These are phyloP conservation scores for Morelia viridis DNA, from an alignment of 2,797 vertebrate species.

Conservation along the genomic window DNA sequence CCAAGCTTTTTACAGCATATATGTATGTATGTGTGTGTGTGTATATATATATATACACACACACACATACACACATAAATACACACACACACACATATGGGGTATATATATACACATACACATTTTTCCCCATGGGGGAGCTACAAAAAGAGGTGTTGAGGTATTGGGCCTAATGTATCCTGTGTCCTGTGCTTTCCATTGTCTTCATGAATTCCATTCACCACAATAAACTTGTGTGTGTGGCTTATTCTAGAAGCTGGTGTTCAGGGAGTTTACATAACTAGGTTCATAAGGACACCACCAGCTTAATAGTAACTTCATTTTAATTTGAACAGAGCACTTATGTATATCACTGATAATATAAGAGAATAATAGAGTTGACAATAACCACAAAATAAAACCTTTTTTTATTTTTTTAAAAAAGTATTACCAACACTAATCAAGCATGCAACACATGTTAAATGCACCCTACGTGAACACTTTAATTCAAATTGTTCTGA, in stretches of 20 bases:
- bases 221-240: not conserved
- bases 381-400: not conserved
- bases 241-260: not conserved
- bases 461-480: not conserved
- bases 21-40: not conserved
- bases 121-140: not conserved
- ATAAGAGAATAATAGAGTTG: not conserved
- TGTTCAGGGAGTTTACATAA: not conserved
- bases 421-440: not conserved
- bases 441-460: not conserved
- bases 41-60: rapidly evolving
- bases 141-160: not conserved
- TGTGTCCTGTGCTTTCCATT: not conserved
- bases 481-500: not conserved
- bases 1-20: not conserved
- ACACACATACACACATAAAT: not conserved
- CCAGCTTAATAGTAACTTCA: not conserved
- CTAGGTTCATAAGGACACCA: not conserved
- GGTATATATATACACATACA: not conserved
- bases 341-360: not conserved
- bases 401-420: not conserved
- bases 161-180: not conserved
- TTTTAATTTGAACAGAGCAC: not conserved
- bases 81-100: not conserved
- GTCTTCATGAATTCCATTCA: not conserved